These are phyloP conservation scores for Margaritifera margaritifera DNA, from an alignment of 2,888 invertebrate genomes.

Conservation along the genomic window DNA sequence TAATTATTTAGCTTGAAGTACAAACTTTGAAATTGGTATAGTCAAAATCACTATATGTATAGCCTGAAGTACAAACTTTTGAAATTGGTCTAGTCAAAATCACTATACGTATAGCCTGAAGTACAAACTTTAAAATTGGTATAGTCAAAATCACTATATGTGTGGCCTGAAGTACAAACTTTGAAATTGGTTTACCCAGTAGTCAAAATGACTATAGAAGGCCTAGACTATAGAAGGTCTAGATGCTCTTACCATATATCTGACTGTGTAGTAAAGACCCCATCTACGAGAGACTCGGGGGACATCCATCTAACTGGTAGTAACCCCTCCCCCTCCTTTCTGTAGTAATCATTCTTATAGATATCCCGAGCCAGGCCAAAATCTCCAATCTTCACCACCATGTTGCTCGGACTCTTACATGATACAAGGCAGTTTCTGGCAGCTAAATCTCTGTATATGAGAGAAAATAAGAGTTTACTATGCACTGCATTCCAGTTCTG, in stretches of 20 bases:
- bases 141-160: too few relatives aligned
- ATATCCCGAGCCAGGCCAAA: conserved; percentile 97
- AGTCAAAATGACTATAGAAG: too few relatives aligned
- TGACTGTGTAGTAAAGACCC: conserved; percentile 95
- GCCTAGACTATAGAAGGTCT: too few relatives aligned
- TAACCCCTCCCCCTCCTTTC: conserved; percentile 91
- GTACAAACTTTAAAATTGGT: too few relatives aligned
- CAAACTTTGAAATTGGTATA: too few relatives aligned
- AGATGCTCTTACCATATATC: conserved; percentile 91
- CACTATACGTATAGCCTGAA: too few relatives aligned
- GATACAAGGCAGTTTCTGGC: conserved; percentile 94
- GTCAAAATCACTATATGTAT: too few relatives aligned
- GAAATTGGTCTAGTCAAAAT: too few relatives aligned
- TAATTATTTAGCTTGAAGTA: too few relatives aligned
- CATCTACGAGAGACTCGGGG: conserved; percentile 95
- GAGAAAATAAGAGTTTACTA: background rate
- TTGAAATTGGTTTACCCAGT: too few relatives aligned
- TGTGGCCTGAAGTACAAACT: too few relatives aligned
- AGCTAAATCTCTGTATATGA: conserved; percentile 83
- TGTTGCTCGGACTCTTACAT: conserved; percentile 68
- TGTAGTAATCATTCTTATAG: conserved; percentile 97
- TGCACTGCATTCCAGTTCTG: background rate
- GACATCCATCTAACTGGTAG: conserved; percentile 99
- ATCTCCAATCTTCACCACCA: conserved; percentile 97
- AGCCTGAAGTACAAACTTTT: too few relatives aligned